Conservation (phyloP, 2,797 vertebrate genomes). For the Pipistrellus kuhlii region DNA sequence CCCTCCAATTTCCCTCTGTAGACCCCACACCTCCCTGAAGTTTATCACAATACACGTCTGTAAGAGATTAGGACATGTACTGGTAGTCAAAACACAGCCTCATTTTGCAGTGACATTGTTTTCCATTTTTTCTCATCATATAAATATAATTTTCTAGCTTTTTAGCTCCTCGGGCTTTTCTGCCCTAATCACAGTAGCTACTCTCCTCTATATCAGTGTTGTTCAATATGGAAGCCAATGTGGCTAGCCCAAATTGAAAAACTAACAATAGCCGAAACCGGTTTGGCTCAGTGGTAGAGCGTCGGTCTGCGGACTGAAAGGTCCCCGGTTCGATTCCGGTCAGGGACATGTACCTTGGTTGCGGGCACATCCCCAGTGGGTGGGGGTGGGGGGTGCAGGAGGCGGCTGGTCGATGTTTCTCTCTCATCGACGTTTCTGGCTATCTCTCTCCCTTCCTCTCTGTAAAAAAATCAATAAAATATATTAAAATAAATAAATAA, state of each 20-base stretch:
- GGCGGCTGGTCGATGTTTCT: too few species aligned
- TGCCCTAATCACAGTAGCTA: slow-evolving; percentile 14
- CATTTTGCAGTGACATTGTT: slow-evolving; percentile 20
- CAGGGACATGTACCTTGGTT: too few species aligned
- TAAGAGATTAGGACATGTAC: not conserved
- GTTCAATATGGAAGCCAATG: slow-evolving; percentile 34
- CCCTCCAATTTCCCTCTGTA: not conserved
- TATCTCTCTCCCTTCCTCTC: too few species aligned
- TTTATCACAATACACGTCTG: not conserved
- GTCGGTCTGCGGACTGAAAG: too few species aligned
- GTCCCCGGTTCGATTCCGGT: too few species aligned
- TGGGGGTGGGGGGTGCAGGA: too few species aligned
- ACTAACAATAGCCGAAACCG: not conserved
- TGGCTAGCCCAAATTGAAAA: slow-evolving; percentile 49
- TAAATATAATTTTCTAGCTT: slow-evolving; percentile 41
- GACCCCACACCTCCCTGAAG: not conserved
- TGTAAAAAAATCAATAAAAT: too few species aligned
- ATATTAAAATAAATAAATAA: too few species aligned
- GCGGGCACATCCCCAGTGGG: too few species aligned
- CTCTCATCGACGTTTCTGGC: too few species aligned
- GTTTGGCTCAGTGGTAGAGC: too few species aligned
- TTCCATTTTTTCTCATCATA: slow-evolving; percentile 36
- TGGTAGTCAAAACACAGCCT: slow-evolving; percentile 31
- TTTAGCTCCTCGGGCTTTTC: not conserved
- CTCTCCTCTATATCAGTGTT: not conserved